Evolutionary conservation across 2,113 vertebrate genomes (phyloP).

Genomic region (Propithecus coquereli): DNA sequence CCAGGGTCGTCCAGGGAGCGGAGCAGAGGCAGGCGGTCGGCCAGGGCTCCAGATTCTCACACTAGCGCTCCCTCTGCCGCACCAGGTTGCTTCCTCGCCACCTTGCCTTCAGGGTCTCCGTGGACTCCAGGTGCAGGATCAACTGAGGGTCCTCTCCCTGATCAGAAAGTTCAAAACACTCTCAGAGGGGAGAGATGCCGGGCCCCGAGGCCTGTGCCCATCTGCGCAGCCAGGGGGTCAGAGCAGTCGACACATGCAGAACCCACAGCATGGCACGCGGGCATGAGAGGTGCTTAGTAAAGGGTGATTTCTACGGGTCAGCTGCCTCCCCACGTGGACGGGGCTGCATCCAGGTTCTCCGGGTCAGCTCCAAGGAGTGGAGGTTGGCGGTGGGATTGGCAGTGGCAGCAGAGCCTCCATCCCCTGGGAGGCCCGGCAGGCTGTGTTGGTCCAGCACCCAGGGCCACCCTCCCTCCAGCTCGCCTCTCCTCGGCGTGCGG

Average conservation of each 20-base stretch:
- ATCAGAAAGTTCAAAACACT: not conserved
- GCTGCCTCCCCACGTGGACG: not conserved
- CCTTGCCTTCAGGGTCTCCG: not conserved
- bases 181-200: not conserved
- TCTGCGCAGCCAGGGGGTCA: not conserved
- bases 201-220: not conserved
- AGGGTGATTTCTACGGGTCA: accelerated
- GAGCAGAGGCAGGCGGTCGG: not conserved
- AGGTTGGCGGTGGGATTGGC: too few species aligned
- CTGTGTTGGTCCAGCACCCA: not conserved
- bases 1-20: too few species aligned
- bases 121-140: not conserved
- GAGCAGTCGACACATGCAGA: accelerated
- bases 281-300: accelerated
- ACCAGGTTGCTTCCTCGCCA: not conserved
- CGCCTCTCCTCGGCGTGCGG: not conserved
- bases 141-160: accelerated
- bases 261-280: not conserved
- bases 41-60: accelerated
- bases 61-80: accelerated
- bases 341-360: not conserved
- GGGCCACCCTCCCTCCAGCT: not conserved
- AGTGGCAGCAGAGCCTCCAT: accelerated
- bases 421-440: not conserved
- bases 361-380: accelerated